Conservation (phyloP, 2,797 vertebrate species). For the Alosa sapidissima region DNA sequence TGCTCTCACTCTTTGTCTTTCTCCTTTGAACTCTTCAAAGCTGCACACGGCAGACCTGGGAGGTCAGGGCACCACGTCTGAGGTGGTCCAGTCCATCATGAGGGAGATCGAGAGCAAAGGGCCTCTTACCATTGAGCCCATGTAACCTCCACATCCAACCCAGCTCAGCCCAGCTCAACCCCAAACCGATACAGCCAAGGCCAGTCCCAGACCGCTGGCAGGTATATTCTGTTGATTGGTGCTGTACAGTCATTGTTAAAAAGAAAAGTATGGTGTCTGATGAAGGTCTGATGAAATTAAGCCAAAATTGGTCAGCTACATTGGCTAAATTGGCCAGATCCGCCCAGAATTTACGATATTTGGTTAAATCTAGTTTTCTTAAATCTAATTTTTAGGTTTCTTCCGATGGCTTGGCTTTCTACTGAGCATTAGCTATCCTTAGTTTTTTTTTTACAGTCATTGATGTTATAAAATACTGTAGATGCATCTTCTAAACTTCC, state of each 20-base stretch:
- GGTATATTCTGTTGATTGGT: background rate
- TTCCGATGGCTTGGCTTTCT: no score
- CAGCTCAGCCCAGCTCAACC: background rate
- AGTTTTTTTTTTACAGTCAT: no score
- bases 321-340: no score
- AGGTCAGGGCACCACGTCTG: constrained; percentile 79
- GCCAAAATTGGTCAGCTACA: no score
- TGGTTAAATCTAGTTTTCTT: no score
- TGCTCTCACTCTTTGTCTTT: background rate
- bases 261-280: no score
- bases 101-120: constrained; percentile 65
- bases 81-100: constrained; percentile 80
- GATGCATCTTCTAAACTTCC: background rate
- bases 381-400: no score
- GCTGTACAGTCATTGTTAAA: background rate
- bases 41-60: constrained; percentile 77
- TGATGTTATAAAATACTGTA: background rate
- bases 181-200: background rate
- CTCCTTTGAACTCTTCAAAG: constrained; percentile 35
- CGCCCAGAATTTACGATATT: no score
- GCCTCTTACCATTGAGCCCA: constrained; percentile 45
- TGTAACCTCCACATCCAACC: constrained; percentile 25
- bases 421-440: no score
- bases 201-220: background rate
- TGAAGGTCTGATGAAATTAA: no score